Percentiles rank a stretch among this genome's conserved stretches.
These are phyloP conservation scores for Vulpes vulpes DNA, from an alignment of 2,113 vertebrate genomes.

Conservation along the genomic window DNA sequence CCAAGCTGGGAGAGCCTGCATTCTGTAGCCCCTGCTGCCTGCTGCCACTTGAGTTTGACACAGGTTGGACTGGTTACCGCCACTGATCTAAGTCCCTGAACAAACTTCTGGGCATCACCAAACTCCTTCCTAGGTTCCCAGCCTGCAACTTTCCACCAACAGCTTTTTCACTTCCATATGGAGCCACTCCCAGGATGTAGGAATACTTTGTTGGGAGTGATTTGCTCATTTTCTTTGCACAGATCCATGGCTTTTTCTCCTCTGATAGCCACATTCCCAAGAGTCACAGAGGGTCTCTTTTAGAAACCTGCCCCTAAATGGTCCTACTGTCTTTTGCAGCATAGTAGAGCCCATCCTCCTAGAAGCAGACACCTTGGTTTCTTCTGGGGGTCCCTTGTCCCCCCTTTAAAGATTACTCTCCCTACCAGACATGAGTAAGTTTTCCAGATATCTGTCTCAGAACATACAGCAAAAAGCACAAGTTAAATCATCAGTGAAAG, in stretches of 20 bases:
- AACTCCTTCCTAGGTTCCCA: neutral
- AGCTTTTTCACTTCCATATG: neutral
- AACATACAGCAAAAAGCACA: neutral
- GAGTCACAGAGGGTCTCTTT: neutral
- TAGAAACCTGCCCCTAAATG: neutral
- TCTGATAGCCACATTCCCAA: neutral
- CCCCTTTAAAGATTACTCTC: neutral
- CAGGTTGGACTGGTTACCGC: neutral
- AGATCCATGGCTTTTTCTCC: neutral
- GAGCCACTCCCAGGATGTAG: neutral
- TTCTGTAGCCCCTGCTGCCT: neutral
- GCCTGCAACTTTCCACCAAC: neutral
- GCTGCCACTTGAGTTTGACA: neutral
- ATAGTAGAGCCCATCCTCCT: neutral
- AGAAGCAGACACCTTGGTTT: neutral
- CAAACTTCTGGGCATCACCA: neutral
- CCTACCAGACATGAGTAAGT: neutral
- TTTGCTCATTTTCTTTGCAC: neutral
- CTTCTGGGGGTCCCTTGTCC: neutral
- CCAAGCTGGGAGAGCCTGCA: neutral
- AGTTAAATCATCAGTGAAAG: slow-evolving; percentile 17
- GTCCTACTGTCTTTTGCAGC: neutral
- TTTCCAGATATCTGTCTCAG: slow-evolving; percentile 26
- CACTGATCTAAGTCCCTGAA: neutral
- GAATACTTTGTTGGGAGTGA: too few relatives aligned